A percentile compares a stretch with the other conserved stretches of the same genome.
Conservation (phyloP, 2,888 invertebrate genomes). For the Ethmia dodecea region DNA sequence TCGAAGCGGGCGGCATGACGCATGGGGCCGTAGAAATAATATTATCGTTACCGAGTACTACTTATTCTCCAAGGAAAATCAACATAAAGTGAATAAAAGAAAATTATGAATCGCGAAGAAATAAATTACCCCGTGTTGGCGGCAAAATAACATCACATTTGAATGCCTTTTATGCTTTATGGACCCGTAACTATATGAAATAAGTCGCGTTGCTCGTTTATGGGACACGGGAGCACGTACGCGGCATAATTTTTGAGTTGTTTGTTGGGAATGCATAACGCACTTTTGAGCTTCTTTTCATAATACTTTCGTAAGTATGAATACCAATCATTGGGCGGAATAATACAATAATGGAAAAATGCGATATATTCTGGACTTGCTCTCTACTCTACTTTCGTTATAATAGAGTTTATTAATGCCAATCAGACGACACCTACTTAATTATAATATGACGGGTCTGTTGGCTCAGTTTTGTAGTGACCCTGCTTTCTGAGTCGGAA, state of each 20-base stretch:
- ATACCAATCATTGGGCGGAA: no score
- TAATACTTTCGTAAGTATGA: background rate
- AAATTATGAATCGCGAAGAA: constrained; percentile 76
- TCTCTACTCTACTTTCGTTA: background rate
- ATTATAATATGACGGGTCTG: no score
- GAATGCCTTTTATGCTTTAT: constrained; percentile 78
- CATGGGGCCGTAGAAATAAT: constrained; percentile 75
- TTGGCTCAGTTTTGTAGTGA: no score
- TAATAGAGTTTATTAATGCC: background rate
- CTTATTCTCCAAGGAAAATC: constrained; percentile 64
- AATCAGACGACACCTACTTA: no score
- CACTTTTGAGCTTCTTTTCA: background rate
- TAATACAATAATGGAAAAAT: no score
- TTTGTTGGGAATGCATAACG: constrained; percentile 39
- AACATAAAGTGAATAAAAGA: constrained; percentile 79
- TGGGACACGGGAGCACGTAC: constrained; percentile 69
- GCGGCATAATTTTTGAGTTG: constrained; percentile 67
- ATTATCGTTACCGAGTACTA: constrained; percentile 67
- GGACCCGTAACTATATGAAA: constrained; percentile 73
- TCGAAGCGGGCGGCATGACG: constrained; percentile 46
- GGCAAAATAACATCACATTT: constrained; percentile 78
- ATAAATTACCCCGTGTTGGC: constrained; percentile 77
- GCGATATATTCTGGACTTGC: no score
- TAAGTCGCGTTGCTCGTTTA: constrained; percentile 66
- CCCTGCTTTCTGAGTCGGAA: no score